phyloP scores from a whole-genome alignment of 2,113 vertebrate species.

The Pelmatolapia mariae region DNA sequence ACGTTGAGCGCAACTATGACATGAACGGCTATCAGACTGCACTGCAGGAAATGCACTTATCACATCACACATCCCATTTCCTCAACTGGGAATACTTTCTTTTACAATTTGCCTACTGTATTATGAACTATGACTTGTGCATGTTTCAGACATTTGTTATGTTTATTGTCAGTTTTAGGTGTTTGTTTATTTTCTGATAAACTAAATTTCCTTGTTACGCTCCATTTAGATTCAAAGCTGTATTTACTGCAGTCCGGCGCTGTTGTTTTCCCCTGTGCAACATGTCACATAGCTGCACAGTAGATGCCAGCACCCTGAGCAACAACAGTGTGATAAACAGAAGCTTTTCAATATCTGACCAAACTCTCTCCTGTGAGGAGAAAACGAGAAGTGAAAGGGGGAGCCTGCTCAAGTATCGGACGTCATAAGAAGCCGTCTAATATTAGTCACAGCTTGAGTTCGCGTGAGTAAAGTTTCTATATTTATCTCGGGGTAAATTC shows the following conservation, averaged over 20 bases:
- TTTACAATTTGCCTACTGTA: background rate
- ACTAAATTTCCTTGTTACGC: background rate
- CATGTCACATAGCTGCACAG: background rate
- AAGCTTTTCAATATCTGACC: background rate
- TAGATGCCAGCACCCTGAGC: background rate
- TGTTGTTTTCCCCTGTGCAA: background rate
- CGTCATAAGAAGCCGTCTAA: background rate
- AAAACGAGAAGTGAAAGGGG: background rate
- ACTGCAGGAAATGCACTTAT: constrained; percentile 35
- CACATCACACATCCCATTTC: background rate
- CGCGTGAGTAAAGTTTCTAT: background rate
- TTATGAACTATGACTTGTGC: no score
- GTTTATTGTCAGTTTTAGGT: fast-evolving
- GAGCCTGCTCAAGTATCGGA: background rate
- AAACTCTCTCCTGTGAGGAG: background rate
- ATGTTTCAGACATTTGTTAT: background rate
- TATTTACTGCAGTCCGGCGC: background rate
- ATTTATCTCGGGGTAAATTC: background rate
- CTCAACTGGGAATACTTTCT: background rate
- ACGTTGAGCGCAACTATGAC: background rate
- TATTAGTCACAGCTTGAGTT: background rate
- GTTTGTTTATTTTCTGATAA: background rate
- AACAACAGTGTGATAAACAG: background rate
- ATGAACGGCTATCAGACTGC: background rate
- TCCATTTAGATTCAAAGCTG: background rate